Base-by-base conservation (phyloP, 2,888 invertebrate genomes). In the Rotaria socialis region DNA sequence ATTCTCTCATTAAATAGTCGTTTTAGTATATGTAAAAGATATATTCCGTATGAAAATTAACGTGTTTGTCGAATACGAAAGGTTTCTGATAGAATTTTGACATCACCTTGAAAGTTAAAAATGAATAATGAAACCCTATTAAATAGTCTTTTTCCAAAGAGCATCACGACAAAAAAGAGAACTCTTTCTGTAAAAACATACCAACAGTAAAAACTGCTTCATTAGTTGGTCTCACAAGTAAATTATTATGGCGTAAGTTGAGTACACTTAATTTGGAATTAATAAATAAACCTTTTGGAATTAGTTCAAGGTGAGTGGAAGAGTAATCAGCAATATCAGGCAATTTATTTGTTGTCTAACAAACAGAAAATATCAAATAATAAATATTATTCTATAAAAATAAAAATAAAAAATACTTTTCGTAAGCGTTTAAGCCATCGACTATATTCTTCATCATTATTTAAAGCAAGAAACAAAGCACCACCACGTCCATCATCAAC, bases 221-320 rank as follows among this genome's bases (percentile, higher is more conserved):
- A 84, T 90, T 90, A 11, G 90, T 89, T 5, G 91, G 91, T 27
- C 91, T 87, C 84, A 90, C 89, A 86, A 89, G 89, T 86, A 92
- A 89, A 14, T 90, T 90, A 88, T 92, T 92, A 87, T 92, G 90
- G 27, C 92, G 89, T 86, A 92, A 89, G 88, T 92, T 92, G 43
- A 92, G 90, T 85, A 90, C 89, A 58, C 89, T 88, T 35, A 91
- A 89, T 85, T 90, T 90, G 35, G 90, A 90, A 87, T 91, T 91
- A 87, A 90, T 89, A 88, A 92, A 91, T 55, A 92, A 89, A 75
- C 90, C 90, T 87, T 92, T 92, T 8, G 92, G 92, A 19, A 92
- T 88, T 87, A 91, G 90, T 88, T 92, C 92, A 86, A 92, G 89
- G 87, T 91, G 91, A 88, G 91, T 91, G 88, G 91, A 91, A 7